A percentile compares a stretch with the other conserved stretches of the same genome.
Evolutionary conservation across 2,113 vertebrate species (phyloP).

Genomic region (Leptocoma aspasia): DNA sequence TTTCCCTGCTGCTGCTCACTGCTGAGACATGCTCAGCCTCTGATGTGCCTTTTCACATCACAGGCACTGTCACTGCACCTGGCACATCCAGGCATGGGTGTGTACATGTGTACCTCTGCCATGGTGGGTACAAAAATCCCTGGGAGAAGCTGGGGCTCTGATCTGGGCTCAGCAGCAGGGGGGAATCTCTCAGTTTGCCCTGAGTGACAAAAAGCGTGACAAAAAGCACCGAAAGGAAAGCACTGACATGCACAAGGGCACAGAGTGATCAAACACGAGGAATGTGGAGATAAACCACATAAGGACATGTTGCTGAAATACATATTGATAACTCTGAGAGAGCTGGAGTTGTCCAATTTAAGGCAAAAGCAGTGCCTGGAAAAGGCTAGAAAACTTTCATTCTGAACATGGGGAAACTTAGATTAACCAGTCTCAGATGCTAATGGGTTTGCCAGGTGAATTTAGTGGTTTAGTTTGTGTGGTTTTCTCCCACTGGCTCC

Average conservation of each 20-base stretch:
- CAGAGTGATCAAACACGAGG: rapidly evolving
- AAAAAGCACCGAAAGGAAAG: background rate
- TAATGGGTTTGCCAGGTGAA: background rate
- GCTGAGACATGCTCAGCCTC: background rate
- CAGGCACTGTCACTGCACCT: background rate
- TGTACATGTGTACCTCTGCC: too few relatives aligned
- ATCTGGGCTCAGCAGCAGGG: rapidly evolving
- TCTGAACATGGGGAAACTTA: background rate
- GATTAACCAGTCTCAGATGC: background rate
- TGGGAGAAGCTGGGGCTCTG: background rate
- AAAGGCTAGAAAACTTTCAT: background rate
- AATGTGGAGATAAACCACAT: background rate
- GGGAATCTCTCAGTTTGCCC: background rate
- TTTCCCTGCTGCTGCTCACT: background rate
- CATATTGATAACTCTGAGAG: background rate
- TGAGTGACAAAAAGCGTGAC: rapidly evolving
- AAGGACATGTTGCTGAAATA: background rate
- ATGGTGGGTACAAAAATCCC: background rate
- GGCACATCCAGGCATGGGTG: background rate
- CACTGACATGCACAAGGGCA: rapidly evolving
- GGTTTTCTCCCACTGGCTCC: background rate
- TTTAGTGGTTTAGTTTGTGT: background rate
- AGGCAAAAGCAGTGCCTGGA: background rate
- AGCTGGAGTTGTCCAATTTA: background rate
- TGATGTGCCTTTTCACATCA: background rate